Percentiles rank a stretch among this genome's conserved stretches.
Conservation (phyloP, 2,888 invertebrate species). For the Bimastos eiseni region DNA sequence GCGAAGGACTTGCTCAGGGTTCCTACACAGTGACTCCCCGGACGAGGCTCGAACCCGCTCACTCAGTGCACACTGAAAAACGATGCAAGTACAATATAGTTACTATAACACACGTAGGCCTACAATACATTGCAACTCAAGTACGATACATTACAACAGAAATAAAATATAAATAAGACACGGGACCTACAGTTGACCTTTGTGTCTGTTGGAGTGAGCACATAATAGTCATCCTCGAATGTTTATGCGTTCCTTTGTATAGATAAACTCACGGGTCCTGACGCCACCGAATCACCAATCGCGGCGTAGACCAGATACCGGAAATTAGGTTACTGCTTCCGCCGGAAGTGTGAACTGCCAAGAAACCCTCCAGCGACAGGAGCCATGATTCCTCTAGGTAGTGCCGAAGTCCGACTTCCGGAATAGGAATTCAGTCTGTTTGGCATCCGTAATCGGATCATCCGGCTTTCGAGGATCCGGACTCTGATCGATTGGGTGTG, state of each 20-base stretch:
- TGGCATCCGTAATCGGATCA: conserved; percentile 7
- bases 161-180: no score
- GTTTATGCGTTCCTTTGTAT: background rate
- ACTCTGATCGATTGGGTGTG: conserved; percentile 17
- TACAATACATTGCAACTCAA: no score
- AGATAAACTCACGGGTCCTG: background rate
- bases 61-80: no score
- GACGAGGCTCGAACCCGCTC: no score
- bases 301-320: conserved; percentile 14
- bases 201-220: background rate
- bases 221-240: no score
- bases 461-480: background rate
- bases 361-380: background rate
- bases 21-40: no score
- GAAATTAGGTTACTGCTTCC: conserved; percentile 16
- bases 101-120: no score
- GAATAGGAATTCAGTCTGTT: background rate
- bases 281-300: background rate
- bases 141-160: no score
- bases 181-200: background rate
- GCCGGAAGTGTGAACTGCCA: conserved; percentile 14
- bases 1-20: no score
- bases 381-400: background rate
- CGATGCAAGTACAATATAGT: no score
- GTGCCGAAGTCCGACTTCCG: background rate